Evolutionary conservation across 2,113 vertebrate genomes (phyloP).

Genomic region (Ictalurus furcatus): DNA sequence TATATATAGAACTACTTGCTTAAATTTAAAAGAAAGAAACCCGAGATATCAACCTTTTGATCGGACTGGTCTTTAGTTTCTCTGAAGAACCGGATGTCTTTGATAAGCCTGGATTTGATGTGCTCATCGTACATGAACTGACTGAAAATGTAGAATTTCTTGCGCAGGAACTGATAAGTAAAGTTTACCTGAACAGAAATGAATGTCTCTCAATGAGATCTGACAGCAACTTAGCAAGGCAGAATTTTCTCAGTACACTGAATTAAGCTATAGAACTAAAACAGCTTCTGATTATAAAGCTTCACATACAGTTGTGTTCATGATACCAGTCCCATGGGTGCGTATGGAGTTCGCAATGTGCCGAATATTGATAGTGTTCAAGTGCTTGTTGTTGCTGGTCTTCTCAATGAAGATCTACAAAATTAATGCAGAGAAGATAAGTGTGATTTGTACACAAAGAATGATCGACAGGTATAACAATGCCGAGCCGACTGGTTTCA

Average conservation of each 20-base stretch:
- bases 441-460: background rate
- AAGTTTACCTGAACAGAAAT: conserved; percentile 86
- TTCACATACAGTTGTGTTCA: conserved; percentile 95
- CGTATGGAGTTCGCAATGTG: conserved; percentile 98
- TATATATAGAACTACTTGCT: background rate
- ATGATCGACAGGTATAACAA: background rate
- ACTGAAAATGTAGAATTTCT: conserved; percentile 99
- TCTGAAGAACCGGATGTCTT: conserved; percentile 97
- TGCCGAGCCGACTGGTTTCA: background rate
- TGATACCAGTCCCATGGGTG: conserved; percentile 97
- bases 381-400: conserved; percentile 98
- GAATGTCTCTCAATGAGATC: background rate
- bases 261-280: background rate
- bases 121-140: conserved; percentile 99
- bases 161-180: conserved; percentile 96
- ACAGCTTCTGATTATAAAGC: background rate
- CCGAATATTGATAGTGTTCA: conserved; percentile 99
- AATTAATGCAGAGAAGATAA: background rate
- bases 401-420: conserved; percentile 95
- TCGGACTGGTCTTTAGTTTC: conserved; percentile 98
- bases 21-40: background rate
- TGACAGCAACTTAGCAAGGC: background rate
- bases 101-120: conserved; percentile 98
- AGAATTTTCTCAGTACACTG: background rate
- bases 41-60: conserved; percentile 81